Conservation (phyloP, 2,797 vertebrate species). For the Graptemys geographica region DNA sequence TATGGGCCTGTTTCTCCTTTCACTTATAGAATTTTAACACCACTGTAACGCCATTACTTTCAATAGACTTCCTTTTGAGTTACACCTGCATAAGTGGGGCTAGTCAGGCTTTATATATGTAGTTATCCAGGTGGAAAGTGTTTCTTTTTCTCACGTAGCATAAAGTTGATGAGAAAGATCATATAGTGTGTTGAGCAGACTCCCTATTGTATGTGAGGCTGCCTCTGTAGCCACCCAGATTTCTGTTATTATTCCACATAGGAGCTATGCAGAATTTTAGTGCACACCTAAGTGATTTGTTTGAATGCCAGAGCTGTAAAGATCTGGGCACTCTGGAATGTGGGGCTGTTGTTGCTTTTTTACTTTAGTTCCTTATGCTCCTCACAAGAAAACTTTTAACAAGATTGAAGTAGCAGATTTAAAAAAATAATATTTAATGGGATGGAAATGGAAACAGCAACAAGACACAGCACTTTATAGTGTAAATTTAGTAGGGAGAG, state of each 20-base stretch:
- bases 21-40: not conserved
- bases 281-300: not conserved
- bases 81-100: not conserved
- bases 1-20: not conserved
- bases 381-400: not conserved
- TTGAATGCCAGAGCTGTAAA: not conserved
- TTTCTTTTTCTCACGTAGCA: not conserved
- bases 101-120: not conserved
- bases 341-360: not conserved
- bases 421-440: not conserved
- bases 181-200: not conserved
- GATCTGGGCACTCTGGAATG: accelerated
- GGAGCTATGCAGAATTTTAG: not conserved
- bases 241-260: not conserved
- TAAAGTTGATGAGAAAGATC: not conserved
- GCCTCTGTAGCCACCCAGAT: not conserved
- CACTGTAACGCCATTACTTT: not conserved
- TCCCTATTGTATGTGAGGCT: not conserved
- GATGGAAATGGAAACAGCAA: not conserved
- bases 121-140: not conserved
- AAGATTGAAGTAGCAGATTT: not conserved
- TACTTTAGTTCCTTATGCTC: conserved; percentile 1
- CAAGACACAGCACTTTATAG: accelerated
- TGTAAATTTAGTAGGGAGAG: not conserved
- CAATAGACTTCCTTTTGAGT: accelerated